Base-by-base conservation (phyloP, 2,797 vertebrate species). In the Enteromius fasciolatus region DNA sequence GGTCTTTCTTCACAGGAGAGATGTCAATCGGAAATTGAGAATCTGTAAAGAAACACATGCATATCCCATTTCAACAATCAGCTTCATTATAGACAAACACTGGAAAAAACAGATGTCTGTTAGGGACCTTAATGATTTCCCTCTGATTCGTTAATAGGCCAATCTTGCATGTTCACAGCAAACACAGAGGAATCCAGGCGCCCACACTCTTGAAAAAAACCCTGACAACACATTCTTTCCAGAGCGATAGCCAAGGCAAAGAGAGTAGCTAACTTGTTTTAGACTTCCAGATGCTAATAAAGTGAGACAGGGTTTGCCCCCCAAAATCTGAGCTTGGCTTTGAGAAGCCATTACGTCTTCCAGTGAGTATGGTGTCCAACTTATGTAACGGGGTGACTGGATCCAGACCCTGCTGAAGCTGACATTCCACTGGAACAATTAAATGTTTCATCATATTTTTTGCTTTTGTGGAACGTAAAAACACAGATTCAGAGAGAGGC, bases 21-120 rank as follows among this genome's bases (percentile, higher is more conserved):
- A 99, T 99, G 92, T 99, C 97, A 88, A 99, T 98, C 70, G 98
- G 98, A 89, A 99, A 98, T 83, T 97, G 97, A 15, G 95, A 97
- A 92, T 99, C 98, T 99, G 89, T 54, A 78, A 89, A 91, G 63
- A 87, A 88, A 67, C 83, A 81, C 59, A 11, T 25, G 48, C n/a
- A 52, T 61, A 25, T 78, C 20, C 63, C 52, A 80, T 63, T 83
- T 63, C 41, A 63, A 76, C 57, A 81, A 78, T 36, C 41, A 80
- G 36, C 23, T 28, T 36, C 59, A 50, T 36, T 68, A 57, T 67
- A 36, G 61, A 12, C 39, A 63, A 68, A 74, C 11, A 52, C 33
- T 41, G 20, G 39, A 25, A 61, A 41, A 79, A 18, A 23, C 33
- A 72, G 54, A 36, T 64, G n/a, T 59, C 67, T 28, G 75, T 78